phyloP scores from a whole-genome alignment of 2,888 invertebrate genomes.

The Chloroclysta siterata region DNA sequence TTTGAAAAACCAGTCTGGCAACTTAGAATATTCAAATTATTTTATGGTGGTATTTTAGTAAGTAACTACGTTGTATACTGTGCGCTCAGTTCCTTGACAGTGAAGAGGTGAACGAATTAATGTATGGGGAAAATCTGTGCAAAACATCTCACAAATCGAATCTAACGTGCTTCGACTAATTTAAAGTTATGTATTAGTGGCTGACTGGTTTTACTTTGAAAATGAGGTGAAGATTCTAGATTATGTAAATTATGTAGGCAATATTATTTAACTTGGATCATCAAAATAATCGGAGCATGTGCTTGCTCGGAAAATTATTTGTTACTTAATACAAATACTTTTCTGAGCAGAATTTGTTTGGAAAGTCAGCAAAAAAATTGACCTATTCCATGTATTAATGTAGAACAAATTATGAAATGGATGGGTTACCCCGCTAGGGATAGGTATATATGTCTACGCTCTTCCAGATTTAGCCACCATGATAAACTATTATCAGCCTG shows the following conservation, averaged over 20 bases:
- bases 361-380: not conserved
- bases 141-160: not conserved
- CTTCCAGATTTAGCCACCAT: too few relatives aligned
- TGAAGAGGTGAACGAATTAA: slow-evolving; percentile 32
- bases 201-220: slow-evolving; percentile 20
- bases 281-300: slow-evolving; percentile 8
- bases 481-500: too few relatives aligned
- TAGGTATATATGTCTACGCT: too few relatives aligned
- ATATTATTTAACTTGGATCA: slow-evolving; percentile 16
- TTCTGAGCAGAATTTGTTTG: not conserved
- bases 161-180: not conserved
- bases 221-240: slow-evolving; percentile 4
- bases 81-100: slow-evolving; percentile 36
- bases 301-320: not conserved
- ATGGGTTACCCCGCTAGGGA: too few relatives aligned
- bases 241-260: slow-evolving; percentile 6
- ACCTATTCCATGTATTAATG: too few relatives aligned
- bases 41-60: slow-evolving; percentile 10
- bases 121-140: not conserved
- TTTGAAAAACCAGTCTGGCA: slow-evolving; percentile 28
- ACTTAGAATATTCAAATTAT: slow-evolving; percentile 28
- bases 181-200: not conserved
- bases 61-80: slow-evolving; percentile 14
- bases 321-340: too few relatives aligned
- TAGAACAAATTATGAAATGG: too few relatives aligned